Evolutionary conservation across 1,140 invertebrate species (phyloP), one percentile per base, ranked within the genome.

Genomic region (Gryon sp.): DNA sequence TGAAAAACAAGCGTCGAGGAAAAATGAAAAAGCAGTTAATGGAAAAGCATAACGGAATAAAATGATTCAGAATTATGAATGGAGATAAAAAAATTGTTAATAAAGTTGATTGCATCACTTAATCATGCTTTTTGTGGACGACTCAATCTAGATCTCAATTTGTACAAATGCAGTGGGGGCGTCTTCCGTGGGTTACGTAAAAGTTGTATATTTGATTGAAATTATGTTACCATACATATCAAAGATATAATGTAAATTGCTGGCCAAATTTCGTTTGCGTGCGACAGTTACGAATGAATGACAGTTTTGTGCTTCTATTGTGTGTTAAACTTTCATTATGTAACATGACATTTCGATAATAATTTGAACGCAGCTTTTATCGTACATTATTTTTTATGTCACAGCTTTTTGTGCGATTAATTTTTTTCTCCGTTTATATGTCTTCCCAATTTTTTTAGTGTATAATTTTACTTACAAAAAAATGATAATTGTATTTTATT

Each of bases 181-280:
- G 11, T 55, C 73, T 63, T 76, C 65, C 63, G 65, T 22, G 18
- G 43, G 52, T 76, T 76, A 70, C 59, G 32, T 70, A 70, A 76
- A 70, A 60, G 12, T n/a, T 32, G 45, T 15, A 34, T 14, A 76
- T 76, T 70, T 76, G 60, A 70, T 55, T 62, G 72, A 74, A 32
- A 45, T 32, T 6, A 30, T 43, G 28, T 66, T 60, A 53, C 16
- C 55, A 14, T 55, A 20, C 12, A 6, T 59, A 69, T 59, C 74
- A 60, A 60, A 62, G 16, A 24, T 22, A 45, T 40, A 59, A 73
- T 38, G 15, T 36, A 66, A 74, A 65, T 65, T 74, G 12, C 55
- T 12, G 19, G 34, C 41, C 9, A 65, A 46, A 57, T 76, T 63
- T 62, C 26, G 41, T 59, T 68, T 41, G 36, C 45, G 22, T 60